Evolutionary conservation across 2,113 vertebrate species (phyloP).

Genomic region (Takifugu bimaculatus): DNA sequence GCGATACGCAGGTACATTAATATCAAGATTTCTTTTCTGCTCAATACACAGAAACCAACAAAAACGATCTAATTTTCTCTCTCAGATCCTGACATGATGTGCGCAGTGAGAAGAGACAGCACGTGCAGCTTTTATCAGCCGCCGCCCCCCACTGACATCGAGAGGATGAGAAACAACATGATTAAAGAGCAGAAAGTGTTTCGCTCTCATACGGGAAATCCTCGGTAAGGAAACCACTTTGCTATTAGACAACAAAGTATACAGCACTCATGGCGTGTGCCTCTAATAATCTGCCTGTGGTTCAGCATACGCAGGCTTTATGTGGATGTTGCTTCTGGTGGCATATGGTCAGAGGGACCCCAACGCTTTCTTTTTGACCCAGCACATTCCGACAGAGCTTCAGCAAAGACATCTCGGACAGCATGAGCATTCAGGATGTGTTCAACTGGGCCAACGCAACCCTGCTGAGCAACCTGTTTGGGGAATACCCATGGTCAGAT

Average conservation of each 20-base stretch:
- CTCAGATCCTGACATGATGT: constrained; percentile 77
- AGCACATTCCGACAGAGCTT: constrained; percentile 88
- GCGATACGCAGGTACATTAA: constrained; percentile 52
- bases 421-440: constrained; percentile 81
- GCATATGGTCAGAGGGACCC: constrained; percentile 92
- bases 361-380: constrained; percentile 85
- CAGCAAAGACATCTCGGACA: constrained; percentile 73
- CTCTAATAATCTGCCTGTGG: constrained; percentile 34
- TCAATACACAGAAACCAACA: neutral
- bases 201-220: constrained; percentile 85
- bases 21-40: neutral
- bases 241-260: neutral
- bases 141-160: constrained; percentile 79
- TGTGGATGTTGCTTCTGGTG: constrained; percentile 92
- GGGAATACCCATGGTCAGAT: constrained; percentile 79
- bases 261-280: neutral
- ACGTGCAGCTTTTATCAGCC: constrained; percentile 82
- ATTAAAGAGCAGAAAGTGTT: constrained; percentile 90
- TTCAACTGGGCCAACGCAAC: constrained; percentile 87
- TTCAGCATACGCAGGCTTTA: constrained; percentile 86
- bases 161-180: constrained; percentile 81
- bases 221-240: constrained; percentile 72
- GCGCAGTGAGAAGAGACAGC: constrained; percentile 78
- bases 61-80: neutral
- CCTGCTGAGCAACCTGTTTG: constrained; percentile 83